phyloP scores from a whole-genome alignment of 2,113 vertebrate species.

The Strigops habroptila region DNA sequence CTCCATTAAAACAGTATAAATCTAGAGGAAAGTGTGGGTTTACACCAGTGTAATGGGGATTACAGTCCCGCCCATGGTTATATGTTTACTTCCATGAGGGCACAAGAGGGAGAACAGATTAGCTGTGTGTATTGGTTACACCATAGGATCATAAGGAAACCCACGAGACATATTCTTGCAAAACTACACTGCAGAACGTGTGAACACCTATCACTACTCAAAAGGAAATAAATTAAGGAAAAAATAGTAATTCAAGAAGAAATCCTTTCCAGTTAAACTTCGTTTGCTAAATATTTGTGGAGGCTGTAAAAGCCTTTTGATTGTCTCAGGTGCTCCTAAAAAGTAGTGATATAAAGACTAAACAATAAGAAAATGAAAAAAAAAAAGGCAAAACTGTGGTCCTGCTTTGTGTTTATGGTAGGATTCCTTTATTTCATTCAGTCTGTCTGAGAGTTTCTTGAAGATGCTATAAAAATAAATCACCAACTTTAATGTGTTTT shows the following conservation, averaged over 20 bases:
- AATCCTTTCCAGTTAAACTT: neutral
- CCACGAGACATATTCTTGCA: neutral
- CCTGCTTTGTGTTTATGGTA: neutral
- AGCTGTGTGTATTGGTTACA: rapidly evolving
- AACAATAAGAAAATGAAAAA: neutral
- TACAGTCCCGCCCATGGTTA: neutral
- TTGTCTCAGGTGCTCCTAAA: neutral
- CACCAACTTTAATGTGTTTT: neutral
- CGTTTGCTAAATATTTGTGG: neutral
- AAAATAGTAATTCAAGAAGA: neutral
- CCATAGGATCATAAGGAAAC: neutral
- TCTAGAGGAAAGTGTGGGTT: neutral
- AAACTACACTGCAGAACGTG: neutral
- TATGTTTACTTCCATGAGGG: rapidly evolving
- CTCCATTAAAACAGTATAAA: neutral
- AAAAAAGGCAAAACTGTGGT: neutral
- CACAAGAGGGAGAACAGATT: neutral
- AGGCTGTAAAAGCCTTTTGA: neutral
- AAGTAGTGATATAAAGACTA: neutral
- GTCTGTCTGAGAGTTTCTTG: neutral
- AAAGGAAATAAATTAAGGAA: neutral
- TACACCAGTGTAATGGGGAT: neutral
- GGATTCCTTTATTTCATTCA: neutral
- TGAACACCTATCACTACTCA: neutral
- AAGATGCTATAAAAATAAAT: neutral